phyloP scores from a whole-genome alignment of 2,797 vertebrate genomes.

The Lithobates sylvaticus region DNA sequence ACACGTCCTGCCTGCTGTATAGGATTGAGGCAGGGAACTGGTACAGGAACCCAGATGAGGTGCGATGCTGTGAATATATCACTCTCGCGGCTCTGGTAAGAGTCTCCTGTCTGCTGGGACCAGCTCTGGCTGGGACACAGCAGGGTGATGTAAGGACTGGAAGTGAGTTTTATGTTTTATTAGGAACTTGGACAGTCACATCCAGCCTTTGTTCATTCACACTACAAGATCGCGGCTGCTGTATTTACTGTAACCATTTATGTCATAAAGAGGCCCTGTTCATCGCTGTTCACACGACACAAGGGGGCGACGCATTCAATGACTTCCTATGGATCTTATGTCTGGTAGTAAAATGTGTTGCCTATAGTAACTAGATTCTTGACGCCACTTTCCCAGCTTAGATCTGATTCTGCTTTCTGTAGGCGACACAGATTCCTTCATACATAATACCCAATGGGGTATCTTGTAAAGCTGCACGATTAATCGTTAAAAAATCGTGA shows the following conservation, averaged over 20 bases:
- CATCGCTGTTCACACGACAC: background rate
- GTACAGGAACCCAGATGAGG: slow-evolving; percentile 26
- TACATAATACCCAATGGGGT: too few species aligned
- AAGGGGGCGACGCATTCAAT: too few species aligned
- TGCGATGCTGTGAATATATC: slow-evolving; percentile 26
- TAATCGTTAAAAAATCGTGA: too few species aligned
- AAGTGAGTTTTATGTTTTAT: slow-evolving; percentile 38
- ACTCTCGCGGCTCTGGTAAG: slow-evolving; percentile 1
- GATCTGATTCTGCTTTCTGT: too few species aligned
- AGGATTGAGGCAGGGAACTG: background rate
- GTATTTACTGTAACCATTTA: background rate
- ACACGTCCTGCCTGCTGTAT: background rate
- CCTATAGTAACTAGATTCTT: too few species aligned
- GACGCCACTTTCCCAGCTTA: too few species aligned
- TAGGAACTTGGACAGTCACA: slow-evolving; percentile 26
- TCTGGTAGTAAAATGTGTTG: too few species aligned
- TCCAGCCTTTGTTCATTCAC: slow-evolving; percentile 52
- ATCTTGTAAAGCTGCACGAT: too few species aligned
- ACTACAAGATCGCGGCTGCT: slow-evolving; percentile 1
- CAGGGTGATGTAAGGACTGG: slow-evolving; percentile 51
- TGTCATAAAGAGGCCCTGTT: background rate
- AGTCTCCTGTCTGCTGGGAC: slow-evolving; percentile 9
- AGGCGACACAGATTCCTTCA: too few species aligned
- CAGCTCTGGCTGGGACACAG: slow-evolving; percentile 24
- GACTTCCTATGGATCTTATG: too few species aligned